These are phyloP conservation scores for Harpegnathos saltator DNA, from an alignment of 1,140 invertebrate genomes.

Conservation along the genomic window DNA sequence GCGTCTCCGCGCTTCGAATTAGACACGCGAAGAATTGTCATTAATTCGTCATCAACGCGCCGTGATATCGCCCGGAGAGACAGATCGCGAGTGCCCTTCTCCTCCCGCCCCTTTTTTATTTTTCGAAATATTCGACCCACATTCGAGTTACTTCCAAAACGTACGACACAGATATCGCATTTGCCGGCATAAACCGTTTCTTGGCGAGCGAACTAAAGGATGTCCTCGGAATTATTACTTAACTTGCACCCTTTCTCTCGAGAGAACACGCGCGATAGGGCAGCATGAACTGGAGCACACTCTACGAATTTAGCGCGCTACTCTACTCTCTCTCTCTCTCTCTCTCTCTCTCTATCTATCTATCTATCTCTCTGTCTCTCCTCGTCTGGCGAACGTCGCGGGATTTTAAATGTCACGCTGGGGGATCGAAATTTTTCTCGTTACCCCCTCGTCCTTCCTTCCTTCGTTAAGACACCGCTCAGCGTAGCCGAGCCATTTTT, in stretches of 20 bases:
- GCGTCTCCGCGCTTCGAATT: too few species aligned
- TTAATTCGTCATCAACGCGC: slow-evolving; percentile 13
- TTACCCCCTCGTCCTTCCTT: not conserved
- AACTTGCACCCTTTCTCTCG: slow-evolving; percentile 11
- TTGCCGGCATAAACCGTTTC: slow-evolving; percentile 19
- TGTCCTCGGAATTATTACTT: slow-evolving; percentile 29
- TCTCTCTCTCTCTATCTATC: not conserved
- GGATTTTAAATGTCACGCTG: slow-evolving; percentile 41
- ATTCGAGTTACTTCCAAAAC: slow-evolving; percentile 4
- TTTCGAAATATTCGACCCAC: slow-evolving; percentile 27
- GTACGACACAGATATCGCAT: not conserved
- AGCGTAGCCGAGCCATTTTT: slow-evolving; percentile 28
- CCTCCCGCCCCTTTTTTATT: slow-evolving; percentile 13
- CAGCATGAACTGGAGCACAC: too few species aligned
- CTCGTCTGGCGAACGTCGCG: not conserved
- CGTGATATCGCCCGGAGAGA: too few species aligned
- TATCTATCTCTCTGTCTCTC: not conserved
- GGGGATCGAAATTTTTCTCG: slow-evolving; percentile 48
- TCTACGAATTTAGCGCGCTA: too few species aligned
- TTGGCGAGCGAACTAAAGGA: not conserved
- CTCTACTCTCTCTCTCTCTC: too few species aligned
- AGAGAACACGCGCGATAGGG: not conserved
- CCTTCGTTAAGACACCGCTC: slow-evolving; percentile 23
- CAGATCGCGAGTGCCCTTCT: slow-evolving; percentile 18
- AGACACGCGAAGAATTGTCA: too few species aligned